Base-by-base conservation (phyloP, 2,888 invertebrate genomes). In the Brenthis daphne region DNA sequence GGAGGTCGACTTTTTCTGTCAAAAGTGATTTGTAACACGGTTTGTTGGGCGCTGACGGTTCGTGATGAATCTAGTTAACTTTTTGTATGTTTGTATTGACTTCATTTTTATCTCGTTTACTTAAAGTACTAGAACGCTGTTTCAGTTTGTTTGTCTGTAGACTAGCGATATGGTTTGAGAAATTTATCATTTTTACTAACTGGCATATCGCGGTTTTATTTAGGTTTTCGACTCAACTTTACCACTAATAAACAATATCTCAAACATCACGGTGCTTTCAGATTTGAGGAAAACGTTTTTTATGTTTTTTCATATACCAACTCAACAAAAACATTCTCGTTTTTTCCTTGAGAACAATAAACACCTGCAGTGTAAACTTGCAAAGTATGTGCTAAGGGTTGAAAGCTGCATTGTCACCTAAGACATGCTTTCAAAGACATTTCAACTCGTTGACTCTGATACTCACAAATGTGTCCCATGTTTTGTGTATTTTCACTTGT, bases 1-100 rank as follows among this genome's bases (percentile, higher is more conserved):
- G 73, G 76, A 74, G 77, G 74, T 77, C 76, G 74, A 75, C 71
- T 72, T 76, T 77, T 78, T 80, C 74, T 73, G 73, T 77, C 73
- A 70, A 72, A 72, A 66, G 69, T 75, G 74, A 76, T 79, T 79
- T 79, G 74, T 77, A 71, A 67, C 68, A 55, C 50, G 65, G 58
- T 54, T 60, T 64, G 64, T 65, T 60, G 65, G 43, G 66, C 51
- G 67, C 56, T 65, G 72, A 72, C 70, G 63, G 65, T 58, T 68
- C 67, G 57, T 66, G 71, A 69, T 70, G 56, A 57, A 64, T 66
- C 56, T 68, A 33, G 57, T 69, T 70, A 63, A 64, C 33, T 56
- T 69, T 65, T 63, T 63, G 56, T 69, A 20, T 56, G 56, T 43
- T 65, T 56, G 53, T 67, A 50, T 67, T 67, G 53, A 53, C 16